Conservation (phyloP, 2,797 vertebrate genomes). For the Apogon hyalosoma region DNA sequence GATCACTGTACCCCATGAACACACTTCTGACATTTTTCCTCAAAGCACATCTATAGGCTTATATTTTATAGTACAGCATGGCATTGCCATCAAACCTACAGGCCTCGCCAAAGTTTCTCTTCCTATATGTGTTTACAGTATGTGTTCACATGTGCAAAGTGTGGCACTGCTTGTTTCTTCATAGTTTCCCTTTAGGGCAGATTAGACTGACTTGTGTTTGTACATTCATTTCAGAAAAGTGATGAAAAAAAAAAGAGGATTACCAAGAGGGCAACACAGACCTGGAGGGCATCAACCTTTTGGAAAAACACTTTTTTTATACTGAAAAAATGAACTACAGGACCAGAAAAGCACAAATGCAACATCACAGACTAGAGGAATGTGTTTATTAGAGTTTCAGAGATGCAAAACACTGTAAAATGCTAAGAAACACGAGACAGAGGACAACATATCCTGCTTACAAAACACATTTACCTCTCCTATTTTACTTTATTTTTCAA, state of each 20-base stretch:
- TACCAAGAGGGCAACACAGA: conserved; percentile 32
- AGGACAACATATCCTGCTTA: conserved; percentile 2
- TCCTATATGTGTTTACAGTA: conserved; percentile 16
- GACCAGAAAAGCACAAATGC: conserved; percentile 13
- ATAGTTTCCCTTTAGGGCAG: conserved; percentile 20
- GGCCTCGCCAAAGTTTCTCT: conserved; percentile 37
- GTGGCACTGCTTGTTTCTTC: conserved; percentile 12
- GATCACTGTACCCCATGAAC: conserved; percentile 44
- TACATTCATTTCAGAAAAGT: conserved; percentile 35
- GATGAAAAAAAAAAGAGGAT: conserved; percentile 38
- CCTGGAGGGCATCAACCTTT: conserved; percentile 48
- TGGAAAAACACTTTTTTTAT: conserved; percentile 4
- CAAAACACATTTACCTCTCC: conserved; percentile 19
- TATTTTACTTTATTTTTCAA: conserved; percentile 14
- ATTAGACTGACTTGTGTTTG: conserved; percentile 21
- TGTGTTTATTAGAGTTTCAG: conserved; percentile 66
- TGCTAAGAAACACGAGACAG: conserved; percentile 26
- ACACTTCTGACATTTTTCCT: conserved; percentile 60
- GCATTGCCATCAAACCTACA: conserved; percentile 45
- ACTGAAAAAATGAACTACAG: not conserved
- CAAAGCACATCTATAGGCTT: conserved; percentile 58
- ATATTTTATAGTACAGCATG: conserved; percentile 37
- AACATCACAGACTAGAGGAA: conserved; percentile 25
- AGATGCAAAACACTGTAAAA: conserved; percentile 48
- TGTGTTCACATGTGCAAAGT: not conserved